A percentile compares a stretch with the other conserved stretches of the same genome.
These are phyloP conservation scores for Nannoperca obscura DNA, from an alignment of 2,797 vertebrate genomes.

Conservation along the genomic window DNA sequence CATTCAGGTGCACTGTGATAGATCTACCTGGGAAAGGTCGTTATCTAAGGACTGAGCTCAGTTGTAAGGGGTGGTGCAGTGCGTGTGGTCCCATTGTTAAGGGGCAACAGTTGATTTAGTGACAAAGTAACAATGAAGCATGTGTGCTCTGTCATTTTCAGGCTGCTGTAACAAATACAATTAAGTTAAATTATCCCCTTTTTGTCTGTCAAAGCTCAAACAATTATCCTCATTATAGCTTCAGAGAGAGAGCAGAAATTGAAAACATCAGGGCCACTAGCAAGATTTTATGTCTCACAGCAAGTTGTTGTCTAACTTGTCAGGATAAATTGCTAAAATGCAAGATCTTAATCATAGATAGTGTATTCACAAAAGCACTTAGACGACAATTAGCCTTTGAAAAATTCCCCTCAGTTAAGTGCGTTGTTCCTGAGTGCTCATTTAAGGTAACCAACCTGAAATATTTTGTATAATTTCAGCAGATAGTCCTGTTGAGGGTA, in stretches of 20 bases:
- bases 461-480: constrained; percentile 30
- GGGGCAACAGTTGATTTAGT: constrained; percentile 40
- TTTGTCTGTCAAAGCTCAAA: constrained; percentile 27
- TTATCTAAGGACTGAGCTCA: constrained; percentile 55
- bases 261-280: constrained; percentile 53
- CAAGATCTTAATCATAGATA: constrained; percentile 50
- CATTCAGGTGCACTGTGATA: constrained; percentile 60
- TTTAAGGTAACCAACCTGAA: constrained; percentile 38
- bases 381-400: constrained; percentile 47
- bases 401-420: constrained; percentile 47
- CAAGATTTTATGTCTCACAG: constrained; percentile 24
- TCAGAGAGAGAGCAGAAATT: constrained; percentile 39
- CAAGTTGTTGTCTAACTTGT: constrained; percentile 52
- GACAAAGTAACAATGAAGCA: constrained; percentile 43
- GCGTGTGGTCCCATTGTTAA: constrained; percentile 64
- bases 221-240: constrained; percentile 64
- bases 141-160: constrained; percentile 48
- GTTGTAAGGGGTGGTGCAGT: constrained; percentile 34
- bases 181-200: background rate
- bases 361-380: constrained; percentile 54
- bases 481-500: constrained; percentile 27
- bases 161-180: constrained; percentile 15
- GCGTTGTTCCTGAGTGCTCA: constrained; percentile 20
- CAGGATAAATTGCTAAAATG: constrained; percentile 49
- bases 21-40: constrained; percentile 78